These are phyloP conservation scores for Gorsachius magnificus DNA, from an alignment of 2,797 vertebrate genomes.

Conservation along the genomic window DNA sequence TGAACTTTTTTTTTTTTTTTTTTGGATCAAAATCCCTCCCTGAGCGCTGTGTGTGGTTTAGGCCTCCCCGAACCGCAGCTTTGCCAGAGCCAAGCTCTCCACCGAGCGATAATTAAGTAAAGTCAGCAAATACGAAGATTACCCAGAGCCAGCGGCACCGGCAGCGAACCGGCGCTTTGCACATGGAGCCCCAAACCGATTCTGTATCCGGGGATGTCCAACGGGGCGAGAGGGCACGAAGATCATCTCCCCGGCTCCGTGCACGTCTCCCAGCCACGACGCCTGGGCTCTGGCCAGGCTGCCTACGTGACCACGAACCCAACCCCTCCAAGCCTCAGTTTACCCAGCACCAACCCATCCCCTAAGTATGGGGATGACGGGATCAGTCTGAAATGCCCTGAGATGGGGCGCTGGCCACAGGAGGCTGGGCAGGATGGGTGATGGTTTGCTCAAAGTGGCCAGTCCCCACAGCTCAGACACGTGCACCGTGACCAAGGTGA, in stretches of 20 bases:
- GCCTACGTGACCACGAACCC: not conserved
- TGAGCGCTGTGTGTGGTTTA: slow-evolving; percentile 20
- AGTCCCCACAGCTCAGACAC: not conserved
- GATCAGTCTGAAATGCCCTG: not conserved
- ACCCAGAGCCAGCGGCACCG: not conserved
- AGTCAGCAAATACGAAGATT: slow-evolving; percentile 2
- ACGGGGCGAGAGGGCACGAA: fast-evolving
- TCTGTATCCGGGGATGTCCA: not conserved
- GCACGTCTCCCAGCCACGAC: fast-evolving
- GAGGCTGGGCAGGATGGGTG: not conserved
- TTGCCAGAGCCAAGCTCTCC: not conserved
- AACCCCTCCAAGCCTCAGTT: slow-evolving; percentile 26
- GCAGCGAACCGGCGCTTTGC: not conserved
- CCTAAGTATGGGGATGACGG: not conserved
- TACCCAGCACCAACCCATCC: not conserved
- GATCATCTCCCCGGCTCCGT: not conserved
- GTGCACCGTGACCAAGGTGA: not conserved
- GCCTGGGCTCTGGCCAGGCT: not conserved
- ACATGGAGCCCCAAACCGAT: not conserved
- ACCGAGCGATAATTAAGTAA: not conserved
- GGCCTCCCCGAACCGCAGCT: not conserved
- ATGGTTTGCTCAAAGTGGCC: not conserved
- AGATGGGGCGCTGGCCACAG: not conserved
- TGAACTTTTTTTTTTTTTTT: slow-evolving; percentile 43
- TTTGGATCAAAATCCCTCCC: slow-evolving; percentile 26